Conservation (phyloP, 2,888 invertebrate genomes). For the Diachrysia chrysitis region DNA sequence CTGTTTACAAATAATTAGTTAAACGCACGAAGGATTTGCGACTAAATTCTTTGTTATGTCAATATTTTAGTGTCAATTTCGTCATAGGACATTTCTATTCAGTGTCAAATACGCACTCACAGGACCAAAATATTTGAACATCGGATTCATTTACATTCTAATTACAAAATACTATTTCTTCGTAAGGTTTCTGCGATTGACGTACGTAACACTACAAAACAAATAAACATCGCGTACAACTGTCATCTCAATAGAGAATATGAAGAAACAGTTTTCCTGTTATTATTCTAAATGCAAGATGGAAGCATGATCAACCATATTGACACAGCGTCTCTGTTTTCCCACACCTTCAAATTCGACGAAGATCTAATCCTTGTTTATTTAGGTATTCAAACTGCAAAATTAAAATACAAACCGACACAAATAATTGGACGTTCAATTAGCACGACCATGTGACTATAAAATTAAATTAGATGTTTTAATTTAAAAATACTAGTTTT, state of each 20-base stretch:
- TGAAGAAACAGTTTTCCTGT: constrained; percentile 48
- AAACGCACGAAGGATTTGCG: neutral
- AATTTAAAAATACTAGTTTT: constrained; percentile 30
- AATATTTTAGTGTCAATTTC: constrained; percentile 25
- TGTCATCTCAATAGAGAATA: constrained; percentile 23
- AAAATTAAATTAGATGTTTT: neutral
- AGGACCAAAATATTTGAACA: constrained; percentile 51
- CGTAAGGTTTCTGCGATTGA: constrained; percentile 55
- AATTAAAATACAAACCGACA: constrained; percentile 23
- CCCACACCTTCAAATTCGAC: constrained; percentile 16
- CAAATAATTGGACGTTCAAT: constrained; percentile 22
- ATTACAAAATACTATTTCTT: constrained; percentile 29
- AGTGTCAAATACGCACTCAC: constrained; percentile 51
- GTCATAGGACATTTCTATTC: constrained; percentile 47
- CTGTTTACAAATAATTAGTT: neutral
- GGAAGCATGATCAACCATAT: constrained; percentile 19
- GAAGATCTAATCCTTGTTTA: constrained; percentile 15
- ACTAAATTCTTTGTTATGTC: constrained; percentile 13
- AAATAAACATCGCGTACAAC: constrained; percentile 54
- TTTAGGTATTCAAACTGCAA: constrained; percentile 11
- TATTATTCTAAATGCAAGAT: constrained; percentile 12
- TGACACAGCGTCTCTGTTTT: constrained; percentile 22
- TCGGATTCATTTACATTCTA: constrained; percentile 18
- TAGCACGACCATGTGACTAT: constrained; percentile 21
- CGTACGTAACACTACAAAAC: constrained; percentile 62